Percentiles rank a stretch among this genome's conserved stretches.
phyloP scores from a whole-genome alignment of 1,140 invertebrate species.

The Luehdorfia chinensis region DNA sequence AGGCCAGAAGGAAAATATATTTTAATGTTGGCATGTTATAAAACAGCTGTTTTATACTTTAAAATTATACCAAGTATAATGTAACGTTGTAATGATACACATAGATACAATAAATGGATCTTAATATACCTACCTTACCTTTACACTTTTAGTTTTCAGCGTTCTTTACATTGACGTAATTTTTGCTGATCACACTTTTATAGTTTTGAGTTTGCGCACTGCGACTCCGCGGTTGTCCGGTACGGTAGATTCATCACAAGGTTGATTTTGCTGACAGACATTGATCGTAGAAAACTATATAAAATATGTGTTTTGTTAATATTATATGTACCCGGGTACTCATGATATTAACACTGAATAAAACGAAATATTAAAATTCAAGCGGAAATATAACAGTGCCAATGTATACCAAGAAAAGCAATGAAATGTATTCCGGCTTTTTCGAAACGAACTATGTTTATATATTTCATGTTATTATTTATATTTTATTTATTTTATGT shows the following conservation, averaged over 20 bases:
- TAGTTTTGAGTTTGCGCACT: conserved; percentile 10
- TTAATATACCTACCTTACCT: too few relatives aligned
- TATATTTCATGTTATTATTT: conserved; percentile 67
- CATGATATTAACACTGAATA: too few relatives aligned
- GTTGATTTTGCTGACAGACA: neutral
- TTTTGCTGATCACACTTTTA: conserved; percentile 4
- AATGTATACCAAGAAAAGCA: conserved; percentile 56
- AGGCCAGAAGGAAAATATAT: too few relatives aligned
- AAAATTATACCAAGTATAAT: too few relatives aligned
- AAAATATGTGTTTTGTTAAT: conserved; percentile 1
- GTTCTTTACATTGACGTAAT: conserved; percentile 3
- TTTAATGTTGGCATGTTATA: too few relatives aligned
- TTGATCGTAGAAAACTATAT: neutral
- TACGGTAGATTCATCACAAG: neutral
- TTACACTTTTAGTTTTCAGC: too few relatives aligned
- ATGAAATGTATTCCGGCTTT: conserved; percentile 63
- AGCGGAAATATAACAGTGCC: conserved; percentile 24
- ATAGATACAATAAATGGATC: too few relatives aligned
- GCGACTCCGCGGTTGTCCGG: neutral
- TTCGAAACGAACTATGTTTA: conserved; percentile 64
- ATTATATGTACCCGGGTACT: neutral
- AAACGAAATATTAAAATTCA: neutral
- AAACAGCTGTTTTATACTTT: too few relatives aligned
- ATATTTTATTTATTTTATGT: conserved; percentile 70
- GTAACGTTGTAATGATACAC: too few relatives aligned